A percentile compares a stretch with the other conserved stretches of the same genome.
These are phyloP conservation scores for Agrotis exclamationis DNA, from an alignment of 2,888 invertebrate species.

Conservation along the genomic window DNA sequence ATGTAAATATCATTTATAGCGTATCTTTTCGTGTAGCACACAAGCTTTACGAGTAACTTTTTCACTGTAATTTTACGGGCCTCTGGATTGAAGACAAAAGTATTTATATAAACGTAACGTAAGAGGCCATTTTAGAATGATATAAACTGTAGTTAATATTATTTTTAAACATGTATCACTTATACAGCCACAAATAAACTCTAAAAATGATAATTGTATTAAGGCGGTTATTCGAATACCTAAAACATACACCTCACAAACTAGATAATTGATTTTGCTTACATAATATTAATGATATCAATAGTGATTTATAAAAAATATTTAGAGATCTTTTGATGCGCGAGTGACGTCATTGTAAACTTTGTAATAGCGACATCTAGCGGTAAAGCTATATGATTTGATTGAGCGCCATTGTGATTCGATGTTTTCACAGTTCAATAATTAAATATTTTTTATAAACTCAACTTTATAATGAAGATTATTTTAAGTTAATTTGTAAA, in stretches of 20 bases:
- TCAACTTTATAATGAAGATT: constrained; percentile 51
- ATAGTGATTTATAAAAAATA: constrained; percentile 51
- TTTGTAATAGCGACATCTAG: constrained; percentile 28
- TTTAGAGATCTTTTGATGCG: constrained; percentile 22
- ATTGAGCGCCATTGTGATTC: constrained; percentile 10
- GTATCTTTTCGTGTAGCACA: neutral
- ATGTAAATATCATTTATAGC: neutral
- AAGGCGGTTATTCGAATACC: constrained; percentile 72
- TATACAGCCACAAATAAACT: constrained; percentile 58
- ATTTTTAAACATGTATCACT: constrained; percentile 40
- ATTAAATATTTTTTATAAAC: constrained; percentile 48
- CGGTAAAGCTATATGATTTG: neutral
- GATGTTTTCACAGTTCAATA: constrained; percentile 11
- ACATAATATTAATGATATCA: constrained; percentile 51
- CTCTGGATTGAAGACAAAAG: constrained; percentile 9
- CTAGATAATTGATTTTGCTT: constrained; percentile 64
- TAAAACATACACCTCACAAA: constrained; percentile 60
- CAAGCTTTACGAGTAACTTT: neutral
- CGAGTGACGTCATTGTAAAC: neutral
- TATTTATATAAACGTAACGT: neutral
- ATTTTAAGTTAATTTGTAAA: constrained; percentile 62
- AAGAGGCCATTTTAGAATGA: constrained; percentile 44
- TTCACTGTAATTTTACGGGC: constrained; percentile 15
- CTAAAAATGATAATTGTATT: constrained; percentile 60
- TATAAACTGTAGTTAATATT: constrained; percentile 21